Evolutionary conservation across 2,797 vertebrate genomes (phyloP), one percentile per base, ranked within the genome.

Genomic region (Melanotaenia pygmaea): DNA sequence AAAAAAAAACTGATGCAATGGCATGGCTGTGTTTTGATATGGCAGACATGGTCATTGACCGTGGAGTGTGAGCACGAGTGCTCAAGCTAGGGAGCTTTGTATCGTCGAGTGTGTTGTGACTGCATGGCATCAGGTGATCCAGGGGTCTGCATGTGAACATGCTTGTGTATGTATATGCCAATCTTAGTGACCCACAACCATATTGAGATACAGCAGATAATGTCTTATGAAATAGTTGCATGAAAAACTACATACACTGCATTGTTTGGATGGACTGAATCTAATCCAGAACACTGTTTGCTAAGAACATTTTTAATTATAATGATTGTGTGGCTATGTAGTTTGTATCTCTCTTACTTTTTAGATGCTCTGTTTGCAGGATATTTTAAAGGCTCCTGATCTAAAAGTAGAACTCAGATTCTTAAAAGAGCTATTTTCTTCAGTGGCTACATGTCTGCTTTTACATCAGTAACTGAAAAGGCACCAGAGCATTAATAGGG

Each of bases 1-100:
- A 47, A 47, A 8, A 20, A 47, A 14, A 40, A 40, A 40, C 71
- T 85, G 76, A 84, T 43, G 79, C 84, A 88, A 78, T 61, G 77
- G 69, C 79, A 54, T 70, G 80, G 72, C 81, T 74, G 56, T 92
- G 90, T 94, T 95, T 90, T 94, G 88, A 92, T 91, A 80, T 0
- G 68, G 74, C 59, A 72, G 26, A 70, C 82, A 67, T 77, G 90
- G 89, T 77, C 83, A 74, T 68, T 88, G 86, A 81, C 83, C 89
- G 80, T 64, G 65, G 53, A 74, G 73, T 80, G 86, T 91, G 94
- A 93, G 72, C 86, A 82, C 47, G 50, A 73, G 81, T 82, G 83
- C 81, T 87, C 87, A 74, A 89, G 76, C 80, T 86, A 79, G 68
- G 75, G 79, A 66, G 57, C 64, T 58, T 62, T 70, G 78, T 32